Conservation (phyloP, 2,888 invertebrate genomes). For the Diplazon laetatorius region DNA sequence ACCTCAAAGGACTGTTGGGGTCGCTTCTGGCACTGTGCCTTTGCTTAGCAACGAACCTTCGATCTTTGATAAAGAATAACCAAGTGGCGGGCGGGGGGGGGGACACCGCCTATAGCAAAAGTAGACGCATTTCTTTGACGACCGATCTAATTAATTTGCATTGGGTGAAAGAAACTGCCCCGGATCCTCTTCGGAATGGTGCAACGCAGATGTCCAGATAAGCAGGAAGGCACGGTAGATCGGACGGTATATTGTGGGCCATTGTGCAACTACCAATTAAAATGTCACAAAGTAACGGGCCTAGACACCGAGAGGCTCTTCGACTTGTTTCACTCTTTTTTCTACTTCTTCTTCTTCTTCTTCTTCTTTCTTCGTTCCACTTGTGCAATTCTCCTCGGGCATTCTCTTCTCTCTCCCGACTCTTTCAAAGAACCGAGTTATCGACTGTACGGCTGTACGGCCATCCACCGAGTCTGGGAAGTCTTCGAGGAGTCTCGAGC, state of each 20-base stretch:
- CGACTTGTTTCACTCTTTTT: background rate
- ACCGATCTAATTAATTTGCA: slow-evolving; percentile 69
- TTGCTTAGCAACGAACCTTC: slow-evolving; percentile 45
- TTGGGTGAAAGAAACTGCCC: slow-evolving; percentile 52
- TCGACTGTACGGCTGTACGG: no score
- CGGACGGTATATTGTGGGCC: slow-evolving; percentile 2
- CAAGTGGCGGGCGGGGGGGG: background rate
- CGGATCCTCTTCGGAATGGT: slow-evolving; percentile 33
- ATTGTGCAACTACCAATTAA: slow-evolving; percentile 60
- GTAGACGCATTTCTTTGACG: slow-evolving; percentile 49
- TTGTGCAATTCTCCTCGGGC: background rate
- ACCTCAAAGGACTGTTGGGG: no score
- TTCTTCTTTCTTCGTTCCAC: background rate
- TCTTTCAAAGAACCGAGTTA: slow-evolving; percentile 15
- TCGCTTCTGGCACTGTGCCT: background rate
- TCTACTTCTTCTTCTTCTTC: background rate
- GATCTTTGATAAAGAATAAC: slow-evolving; percentile 62
- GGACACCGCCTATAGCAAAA: slow-evolving; percentile 28
- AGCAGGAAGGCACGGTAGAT: background rate
- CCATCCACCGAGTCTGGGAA: slow-evolving; percentile 18
- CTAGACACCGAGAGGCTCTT: slow-evolving; percentile 55
- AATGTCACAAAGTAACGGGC: slow-evolving; percentile 64
- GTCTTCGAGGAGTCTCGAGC: slow-evolving; percentile 6
- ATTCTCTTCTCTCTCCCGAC: background rate
- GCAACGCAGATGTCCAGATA: background rate